Conservation (phyloP, 2,888 invertebrate genomes). For the Coecobrya sp. region DNA sequence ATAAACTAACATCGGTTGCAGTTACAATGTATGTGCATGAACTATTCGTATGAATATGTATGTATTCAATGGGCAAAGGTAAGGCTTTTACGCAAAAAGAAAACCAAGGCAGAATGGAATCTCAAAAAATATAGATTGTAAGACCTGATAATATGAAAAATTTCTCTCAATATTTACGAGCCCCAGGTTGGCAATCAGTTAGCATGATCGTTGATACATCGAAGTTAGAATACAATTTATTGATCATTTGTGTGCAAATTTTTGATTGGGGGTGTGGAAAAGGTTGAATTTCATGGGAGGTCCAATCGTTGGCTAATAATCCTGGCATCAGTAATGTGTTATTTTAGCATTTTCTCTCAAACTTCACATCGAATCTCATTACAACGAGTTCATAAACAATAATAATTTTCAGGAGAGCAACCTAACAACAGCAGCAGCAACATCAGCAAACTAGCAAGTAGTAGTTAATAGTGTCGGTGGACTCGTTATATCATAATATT, state of each 20-base stretch:
- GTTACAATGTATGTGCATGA: too few species aligned
- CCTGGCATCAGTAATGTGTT: conserved; percentile 75
- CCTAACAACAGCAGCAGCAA: conserved; percentile 1
- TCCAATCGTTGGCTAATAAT: conserved; percentile 80
- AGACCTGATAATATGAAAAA: conserved; percentile 59
- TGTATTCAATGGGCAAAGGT: too few species aligned
- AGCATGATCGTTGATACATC: conserved; percentile 77
- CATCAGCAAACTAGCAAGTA: neutral
- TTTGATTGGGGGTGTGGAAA: conserved; percentile 82
- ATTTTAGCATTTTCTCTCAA: conserved; percentile 74
- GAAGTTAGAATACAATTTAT: conserved; percentile 82
- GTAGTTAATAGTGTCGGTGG: neutral
- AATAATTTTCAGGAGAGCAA: conserved; percentile 42
- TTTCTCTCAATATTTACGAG: conserved; percentile 71
- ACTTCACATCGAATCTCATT: conserved; percentile 74
- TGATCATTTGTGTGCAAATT: conserved; percentile 84
- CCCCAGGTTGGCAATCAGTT: conserved; percentile 72
- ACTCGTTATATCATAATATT: neutral
- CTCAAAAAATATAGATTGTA: conserved; percentile 47
- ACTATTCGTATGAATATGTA: too few species aligned
- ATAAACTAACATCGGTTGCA: too few species aligned
- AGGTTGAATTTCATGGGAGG: conserved; percentile 83
- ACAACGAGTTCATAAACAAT: conserved; percentile 77
- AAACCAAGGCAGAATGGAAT: neutral
- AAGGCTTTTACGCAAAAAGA: neutral